Evolutionary conservation across 1,140 invertebrate species (phyloP), one percentile per base, ranked within the genome.

Genomic region (Thaumetopoea pityocampa): DNA sequence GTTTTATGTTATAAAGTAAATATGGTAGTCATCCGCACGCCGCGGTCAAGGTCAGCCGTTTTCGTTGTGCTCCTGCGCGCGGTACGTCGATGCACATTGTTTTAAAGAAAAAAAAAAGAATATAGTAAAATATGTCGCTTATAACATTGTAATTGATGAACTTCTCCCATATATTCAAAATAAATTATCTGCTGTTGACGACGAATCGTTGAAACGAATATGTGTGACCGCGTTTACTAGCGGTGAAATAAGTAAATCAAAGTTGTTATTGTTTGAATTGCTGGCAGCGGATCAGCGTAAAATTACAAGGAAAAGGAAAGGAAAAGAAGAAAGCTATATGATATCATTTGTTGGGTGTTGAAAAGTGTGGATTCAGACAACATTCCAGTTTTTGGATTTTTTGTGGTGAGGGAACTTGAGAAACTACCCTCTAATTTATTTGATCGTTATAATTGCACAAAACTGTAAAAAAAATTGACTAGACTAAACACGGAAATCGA

Each of bases 81-180:
- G n/a, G n/a, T n/a, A n/a, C n/a, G n/a, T n/a, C n/a, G n/a, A n/a
- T n/a, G n/a, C n/a, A n/a, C n/a, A n/a, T n/a, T n/a, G n/a, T n/a
- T n/a, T n/a, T n/a, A n/a, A n/a, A n/a, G n/a, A n/a, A n/a, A n/a
- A n/a, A n/a, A n/a, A n/a, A n/a, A n/a, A n/a, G n/a, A n/a, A n/a
- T n/a, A n/a, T n/a, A n/a, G n/a, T n/a, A n/a, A n/a, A n/a, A n/a
- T n/a, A n/a, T n/a, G n/a, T n/a, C n/a, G n/a, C n/a, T n/a, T 56
- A 43, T 35, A 42, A 47, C 36, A 44, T 48, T 2, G 53, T 56
- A 3, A 51, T 56, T 14, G 22, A 56, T n/a, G 53, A 56, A 33
- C 9, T 50, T 5, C 29, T 55, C 33, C 22, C 33, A 5, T 53
- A 38, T 29, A 23, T 53, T 4, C 43, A 54, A 29, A 48, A 54